These are phyloP conservation scores for Liposcelis brunnea DNA, from an alignment of 2,888 invertebrate species.

Conservation along the genomic window DNA sequence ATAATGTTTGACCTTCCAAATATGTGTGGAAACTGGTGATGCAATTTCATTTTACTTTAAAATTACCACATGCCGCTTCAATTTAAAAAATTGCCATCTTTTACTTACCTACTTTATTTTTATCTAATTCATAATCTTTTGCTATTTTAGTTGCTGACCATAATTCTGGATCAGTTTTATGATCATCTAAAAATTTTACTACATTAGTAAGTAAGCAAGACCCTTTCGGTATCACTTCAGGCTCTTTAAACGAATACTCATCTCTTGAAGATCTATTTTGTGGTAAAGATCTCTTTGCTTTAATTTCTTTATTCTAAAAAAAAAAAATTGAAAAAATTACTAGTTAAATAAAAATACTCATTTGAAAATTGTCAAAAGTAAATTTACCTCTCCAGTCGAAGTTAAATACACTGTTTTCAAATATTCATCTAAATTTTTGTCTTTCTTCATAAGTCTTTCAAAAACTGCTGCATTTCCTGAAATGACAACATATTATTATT, in stretches of 20 bases:
- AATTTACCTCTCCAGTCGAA: constrained; percentile 24
- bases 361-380: constrained; percentile 22
- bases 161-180: constrained; percentile 40
- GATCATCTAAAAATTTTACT: constrained; percentile 44
- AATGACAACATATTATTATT: constrained; percentile 21
- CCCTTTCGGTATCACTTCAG: constrained; percentile 41
- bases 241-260: constrained; percentile 50
- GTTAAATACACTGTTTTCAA: constrained; percentile 58
- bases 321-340: no score
- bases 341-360: constrained; percentile 4
- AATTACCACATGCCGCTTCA: no score
- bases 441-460: constrained; percentile 42
- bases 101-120: constrained; percentile 36
- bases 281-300: constrained; percentile 37
- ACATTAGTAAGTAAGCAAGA: constrained; percentile 44
- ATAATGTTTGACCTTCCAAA: no score
- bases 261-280: constrained; percentile 30
- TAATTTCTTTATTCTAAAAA: constrained; percentile 21
- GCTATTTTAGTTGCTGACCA: constrained; percentile 44
- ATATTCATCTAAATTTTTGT: constrained; percentile 39
- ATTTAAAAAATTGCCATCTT: no score
- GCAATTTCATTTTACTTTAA: no score
- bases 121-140: constrained; percentile 46
- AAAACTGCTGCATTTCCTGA: constrained; percentile 45
- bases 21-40: no score